Percentiles rank a stretch among this genome's conserved stretches.
phyloP scores from a whole-genome alignment of 37 sponge, comb jelly and placozoan genomes.

The Hexactinellida sp. region DNA sequence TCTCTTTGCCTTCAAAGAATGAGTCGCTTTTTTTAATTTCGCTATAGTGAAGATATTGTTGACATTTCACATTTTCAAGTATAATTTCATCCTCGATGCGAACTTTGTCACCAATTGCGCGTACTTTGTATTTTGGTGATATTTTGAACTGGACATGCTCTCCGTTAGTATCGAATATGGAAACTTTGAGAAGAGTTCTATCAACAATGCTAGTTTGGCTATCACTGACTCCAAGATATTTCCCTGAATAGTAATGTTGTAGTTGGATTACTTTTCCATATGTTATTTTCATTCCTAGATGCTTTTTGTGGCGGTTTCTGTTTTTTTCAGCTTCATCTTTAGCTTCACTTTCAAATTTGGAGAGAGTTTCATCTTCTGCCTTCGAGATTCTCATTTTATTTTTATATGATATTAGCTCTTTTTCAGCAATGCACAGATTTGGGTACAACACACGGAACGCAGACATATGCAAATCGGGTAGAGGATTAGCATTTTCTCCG shows the following conservation, averaged over 20 bases:
- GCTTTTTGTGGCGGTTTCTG: slow-evolving; percentile 24
- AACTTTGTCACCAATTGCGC: slow-evolving; percentile 37
- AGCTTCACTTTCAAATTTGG: not conserved
- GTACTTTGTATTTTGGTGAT: slow-evolving; percentile 39
- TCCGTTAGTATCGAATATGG: not conserved
- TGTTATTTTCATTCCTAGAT: slow-evolving; percentile 16
- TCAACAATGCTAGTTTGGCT: slow-evolving; percentile 29
- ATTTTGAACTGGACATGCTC: slow-evolving; percentile 27
- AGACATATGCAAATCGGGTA: not conserved
- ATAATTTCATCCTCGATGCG: slow-evolving; percentile 29
- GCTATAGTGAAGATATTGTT: slow-evolving; percentile 45
- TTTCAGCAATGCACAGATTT: slow-evolving; percentile 28
- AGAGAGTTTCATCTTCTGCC: not conserved
- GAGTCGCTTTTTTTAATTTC: not conserved
- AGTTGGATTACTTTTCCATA: slow-evolving; percentile 42
- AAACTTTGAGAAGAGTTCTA: slow-evolving; percentile 36
- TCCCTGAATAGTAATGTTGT: slow-evolving; percentile 25
- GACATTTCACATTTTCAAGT: slow-evolving; percentile 39
- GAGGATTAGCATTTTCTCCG: not conserved
- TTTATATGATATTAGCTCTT: not conserved
- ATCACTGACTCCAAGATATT: slow-evolving; percentile 28
- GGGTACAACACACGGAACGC: slow-evolving; percentile 35
- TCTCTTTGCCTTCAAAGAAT: slow-evolving; percentile 32
- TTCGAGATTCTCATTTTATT: not conserved
- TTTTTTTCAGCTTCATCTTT: slow-evolving; percentile 27